Conservation (phyloP, 2,113 vertebrate genomes). For the Corythaeola cristata region DNA sequence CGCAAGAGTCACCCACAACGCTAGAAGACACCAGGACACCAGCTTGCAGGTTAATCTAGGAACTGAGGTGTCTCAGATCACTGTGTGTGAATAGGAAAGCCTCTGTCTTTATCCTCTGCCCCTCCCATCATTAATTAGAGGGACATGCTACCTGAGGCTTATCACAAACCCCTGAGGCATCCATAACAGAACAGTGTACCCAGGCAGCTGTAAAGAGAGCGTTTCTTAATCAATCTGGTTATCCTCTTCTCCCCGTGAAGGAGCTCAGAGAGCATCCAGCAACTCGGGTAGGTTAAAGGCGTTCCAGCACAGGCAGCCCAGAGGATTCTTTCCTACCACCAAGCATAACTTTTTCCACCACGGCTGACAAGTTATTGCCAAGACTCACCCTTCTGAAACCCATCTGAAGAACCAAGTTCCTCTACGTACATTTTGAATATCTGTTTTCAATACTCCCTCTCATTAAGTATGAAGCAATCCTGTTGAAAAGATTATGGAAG, state of each 20-base stretch:
- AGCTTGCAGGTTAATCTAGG: neutral
- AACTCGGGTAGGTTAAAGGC: neutral
- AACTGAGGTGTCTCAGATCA: neutral
- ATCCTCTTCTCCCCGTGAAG: neutral
- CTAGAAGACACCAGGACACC: neutral
- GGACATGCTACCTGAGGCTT: neutral
- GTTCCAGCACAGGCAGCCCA: neutral
- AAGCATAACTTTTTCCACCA: slow-evolving; percentile 3
- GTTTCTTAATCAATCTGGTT: neutral
- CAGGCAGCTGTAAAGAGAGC: neutral
- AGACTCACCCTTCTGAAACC: neutral
- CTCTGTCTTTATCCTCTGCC: neutral
- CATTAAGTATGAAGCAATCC: neutral
- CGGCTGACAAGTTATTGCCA: neutral
- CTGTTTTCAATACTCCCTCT: neutral
- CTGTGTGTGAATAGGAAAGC: neutral
- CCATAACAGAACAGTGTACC: neutral
- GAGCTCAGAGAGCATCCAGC: neutral
- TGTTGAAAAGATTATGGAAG: neutral
- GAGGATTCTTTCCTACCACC: neutral
- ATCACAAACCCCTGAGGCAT: neutral
- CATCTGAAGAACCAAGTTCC: neutral
- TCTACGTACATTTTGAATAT: neutral
- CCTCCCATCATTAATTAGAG: neutral
- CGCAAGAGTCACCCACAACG: neutral